phyloP scores from a whole-genome alignment of 2,113 vertebrate species.

The Lethenteron reissneri region DNA sequence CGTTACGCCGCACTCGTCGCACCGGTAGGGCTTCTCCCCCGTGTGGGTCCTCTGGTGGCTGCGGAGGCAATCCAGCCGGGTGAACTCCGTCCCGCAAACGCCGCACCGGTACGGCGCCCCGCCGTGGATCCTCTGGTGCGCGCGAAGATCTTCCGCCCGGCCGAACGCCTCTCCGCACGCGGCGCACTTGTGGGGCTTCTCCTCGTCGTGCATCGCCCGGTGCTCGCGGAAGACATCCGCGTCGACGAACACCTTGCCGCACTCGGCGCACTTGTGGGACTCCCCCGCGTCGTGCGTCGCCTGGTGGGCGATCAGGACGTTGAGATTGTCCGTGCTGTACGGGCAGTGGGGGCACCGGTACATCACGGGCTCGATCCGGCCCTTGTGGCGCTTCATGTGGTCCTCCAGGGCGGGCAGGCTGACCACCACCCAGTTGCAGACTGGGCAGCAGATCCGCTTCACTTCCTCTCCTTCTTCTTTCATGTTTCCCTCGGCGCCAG shows the following conservation, averaged over 20 bases:
- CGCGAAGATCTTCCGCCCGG: not conserved
- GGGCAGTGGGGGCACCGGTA: no score
- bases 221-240: conserved; percentile 9
- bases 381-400: no score
- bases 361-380: no score
- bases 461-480: no score
- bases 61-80: not conserved
- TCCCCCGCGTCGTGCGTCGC: conserved; percentile 1
- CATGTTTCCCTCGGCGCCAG: no score
- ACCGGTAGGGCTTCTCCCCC: not conserved
- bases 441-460: no score
- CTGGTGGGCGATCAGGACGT: not conserved
- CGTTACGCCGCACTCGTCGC: not conserved
- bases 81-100: conserved; percentile 1
- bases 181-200: not conserved
- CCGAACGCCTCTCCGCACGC: not conserved
- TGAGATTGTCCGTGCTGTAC: no score
- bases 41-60: not conserved
- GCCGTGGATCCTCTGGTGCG: not conserved
- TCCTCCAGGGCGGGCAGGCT: no score
- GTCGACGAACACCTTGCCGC: conserved; percentile 3
- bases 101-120: conserved; percentile 2
- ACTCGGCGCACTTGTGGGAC: not conserved
- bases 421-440: no score
- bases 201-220: not conserved